phyloP scores from a whole-genome alignment of 2,113 vertebrate species.

The Anguilla japonica region DNA sequence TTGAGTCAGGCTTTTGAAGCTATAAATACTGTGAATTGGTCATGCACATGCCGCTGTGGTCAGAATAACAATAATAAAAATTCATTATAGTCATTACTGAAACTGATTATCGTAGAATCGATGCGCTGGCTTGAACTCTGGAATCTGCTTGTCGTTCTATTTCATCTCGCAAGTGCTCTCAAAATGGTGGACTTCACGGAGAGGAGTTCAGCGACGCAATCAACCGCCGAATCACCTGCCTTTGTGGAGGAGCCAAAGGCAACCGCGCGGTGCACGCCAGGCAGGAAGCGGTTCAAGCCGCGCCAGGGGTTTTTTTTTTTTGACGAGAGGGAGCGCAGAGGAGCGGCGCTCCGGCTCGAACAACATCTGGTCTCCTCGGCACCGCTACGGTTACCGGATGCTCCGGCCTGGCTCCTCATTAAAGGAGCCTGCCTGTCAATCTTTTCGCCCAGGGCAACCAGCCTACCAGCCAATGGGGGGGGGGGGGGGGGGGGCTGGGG shows the following conservation, averaged over 20 bases:
- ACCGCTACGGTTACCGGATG: not conserved
- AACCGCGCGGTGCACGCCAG: not conserved
- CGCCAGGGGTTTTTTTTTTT: not conserved
- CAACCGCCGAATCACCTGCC: too few relatives aligned
- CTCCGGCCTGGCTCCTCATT: constrained; percentile 26
- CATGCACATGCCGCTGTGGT: too few relatives aligned
- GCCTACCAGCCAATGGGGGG: not conserved
- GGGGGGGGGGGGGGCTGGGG: too few relatives aligned
- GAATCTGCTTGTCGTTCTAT: not conserved
- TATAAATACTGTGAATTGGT: not conserved
- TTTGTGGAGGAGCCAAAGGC: not conserved
- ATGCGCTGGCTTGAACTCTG: not conserved
- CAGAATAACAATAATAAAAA: too few relatives aligned
- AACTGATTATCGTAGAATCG: not conserved
- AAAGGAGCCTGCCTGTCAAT: constrained; percentile 13
- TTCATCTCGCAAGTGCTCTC: not conserved
- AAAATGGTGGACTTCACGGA: not conserved
- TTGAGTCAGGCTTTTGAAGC: not conserved
- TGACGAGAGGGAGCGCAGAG: not conserved
- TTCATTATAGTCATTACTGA: not conserved
- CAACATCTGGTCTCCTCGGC: not conserved
- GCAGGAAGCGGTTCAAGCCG: not conserved
- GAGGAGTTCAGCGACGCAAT: not conserved
- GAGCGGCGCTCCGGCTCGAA: not conserved
- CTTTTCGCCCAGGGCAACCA: constrained; percentile 15